Evolutionary conservation across 2,888 invertebrate genomes (phyloP).

Genomic region (Drosophila fulvimacula): DNA sequence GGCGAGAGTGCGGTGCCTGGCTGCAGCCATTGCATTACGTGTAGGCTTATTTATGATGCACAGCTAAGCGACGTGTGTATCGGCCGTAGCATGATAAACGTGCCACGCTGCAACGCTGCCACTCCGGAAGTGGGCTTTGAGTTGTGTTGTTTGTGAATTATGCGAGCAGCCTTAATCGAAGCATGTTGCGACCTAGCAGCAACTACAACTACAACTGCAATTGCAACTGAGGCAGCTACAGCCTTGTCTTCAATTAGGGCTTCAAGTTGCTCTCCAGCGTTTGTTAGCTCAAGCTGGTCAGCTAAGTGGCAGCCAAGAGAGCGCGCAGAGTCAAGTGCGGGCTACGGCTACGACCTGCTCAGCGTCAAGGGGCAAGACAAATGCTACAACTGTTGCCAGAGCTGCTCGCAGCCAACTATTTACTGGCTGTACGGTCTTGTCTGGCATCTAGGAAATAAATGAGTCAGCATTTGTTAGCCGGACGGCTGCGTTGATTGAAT

Average conservation of each 20-base stretch:
- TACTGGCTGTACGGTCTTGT: conserved; percentile 25
- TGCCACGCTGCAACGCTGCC: conserved; percentile 40
- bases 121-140: conserved; percentile 62
- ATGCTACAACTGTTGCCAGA: conserved; percentile 54
- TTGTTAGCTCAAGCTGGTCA: conserved; percentile 56
- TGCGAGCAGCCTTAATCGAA: conserved; percentile 46
- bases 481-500: conserved; percentile 56
- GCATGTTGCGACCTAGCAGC: conserved; percentile 4
- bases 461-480: conserved; percentile 71
- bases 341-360: conserved; percentile 23
- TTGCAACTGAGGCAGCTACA: conserved; percentile 2
- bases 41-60: conserved; percentile 67
- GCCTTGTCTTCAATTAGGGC: conserved; percentile 59
- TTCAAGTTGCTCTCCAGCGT: conserved; percentile 37
- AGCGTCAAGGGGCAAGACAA: conserved; percentile 36
- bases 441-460: conserved; percentile 62
- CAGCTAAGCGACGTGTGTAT: conserved; percentile 39
- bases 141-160: conserved; percentile 57
- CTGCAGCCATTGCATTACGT: conserved; percentile 36
- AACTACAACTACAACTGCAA: background rate
- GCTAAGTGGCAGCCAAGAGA: conserved; percentile 47
- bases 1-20: background rate
- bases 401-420: conserved; percentile 43
- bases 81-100: conserved; percentile 60
- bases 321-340: conserved; percentile 55